phyloP scores from a whole-genome alignment of 2,888 invertebrate species.

The Trachelus tabidus region DNA sequence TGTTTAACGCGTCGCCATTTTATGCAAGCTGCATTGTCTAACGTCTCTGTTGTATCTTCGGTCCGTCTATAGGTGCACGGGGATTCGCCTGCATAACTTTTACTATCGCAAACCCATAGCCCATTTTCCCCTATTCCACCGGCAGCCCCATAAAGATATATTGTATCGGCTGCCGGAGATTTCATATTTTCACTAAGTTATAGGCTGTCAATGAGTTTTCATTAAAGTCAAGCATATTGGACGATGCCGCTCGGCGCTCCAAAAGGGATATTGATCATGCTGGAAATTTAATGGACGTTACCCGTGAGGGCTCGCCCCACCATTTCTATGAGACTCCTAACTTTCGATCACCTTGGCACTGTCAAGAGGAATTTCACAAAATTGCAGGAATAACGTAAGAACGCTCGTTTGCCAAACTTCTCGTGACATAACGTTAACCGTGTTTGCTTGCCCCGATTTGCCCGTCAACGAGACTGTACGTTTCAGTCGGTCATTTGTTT shows the following conservation, averaged over 20 bases:
- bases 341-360: constrained; percentile 7
- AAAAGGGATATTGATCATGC: neutral
- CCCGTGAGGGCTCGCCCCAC: neutral
- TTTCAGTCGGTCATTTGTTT: constrained; percentile 8
- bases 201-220: neutral
- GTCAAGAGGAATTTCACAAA: neutral
- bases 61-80: neutral
- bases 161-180: neutral
- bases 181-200: neutral
- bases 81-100: constrained; percentile 1
- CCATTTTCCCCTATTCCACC: neutral
- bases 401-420: neutral
- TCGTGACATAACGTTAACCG: neutral
- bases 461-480: neutral
- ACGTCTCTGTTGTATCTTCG: neutral
- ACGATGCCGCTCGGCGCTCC: neutral
- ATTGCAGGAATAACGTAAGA: neutral
- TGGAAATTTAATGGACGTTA: neutral
- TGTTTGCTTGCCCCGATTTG: neutral
- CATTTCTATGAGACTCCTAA: neutral
- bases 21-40: neutral
- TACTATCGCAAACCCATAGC: neutral
- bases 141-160: neutral
- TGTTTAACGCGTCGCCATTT: neutral
- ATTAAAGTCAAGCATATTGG: neutral